Conservation (phyloP, 1,140 invertebrate genomes). For the Linepithema humile region DNA sequence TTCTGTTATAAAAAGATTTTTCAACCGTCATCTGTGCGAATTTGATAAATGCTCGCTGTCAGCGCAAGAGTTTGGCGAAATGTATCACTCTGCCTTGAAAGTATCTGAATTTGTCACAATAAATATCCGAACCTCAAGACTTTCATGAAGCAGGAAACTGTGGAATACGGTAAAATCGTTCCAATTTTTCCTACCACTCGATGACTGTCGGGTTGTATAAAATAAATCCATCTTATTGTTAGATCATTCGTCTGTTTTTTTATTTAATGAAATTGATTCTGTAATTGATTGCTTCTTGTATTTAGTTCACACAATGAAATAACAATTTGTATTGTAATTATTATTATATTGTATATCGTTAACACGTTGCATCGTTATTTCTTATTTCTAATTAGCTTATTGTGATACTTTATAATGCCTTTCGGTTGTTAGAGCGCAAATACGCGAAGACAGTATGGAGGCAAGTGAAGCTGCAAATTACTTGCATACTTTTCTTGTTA, state of each 20-base stretch:
- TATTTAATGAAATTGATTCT: neutral
- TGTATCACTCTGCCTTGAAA: neutral
- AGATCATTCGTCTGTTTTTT: neutral
- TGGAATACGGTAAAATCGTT: neutral
- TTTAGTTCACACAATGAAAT: too few species aligned
- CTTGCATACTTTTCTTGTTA: slow-evolving; percentile 44
- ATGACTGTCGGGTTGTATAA: neutral
- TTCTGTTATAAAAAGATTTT: neutral
- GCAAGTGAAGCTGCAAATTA: slow-evolving; percentile 17
- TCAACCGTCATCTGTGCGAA: neutral
- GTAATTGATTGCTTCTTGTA: neutral
- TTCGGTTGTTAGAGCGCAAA: neutral
- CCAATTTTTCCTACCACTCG: too few species aligned
- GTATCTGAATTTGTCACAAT: neutral
- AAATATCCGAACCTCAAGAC: neutral
- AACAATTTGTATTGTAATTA: too few species aligned
- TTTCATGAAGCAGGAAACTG: neutral
- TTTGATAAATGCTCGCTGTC: neutral
- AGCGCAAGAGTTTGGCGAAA: neutral
- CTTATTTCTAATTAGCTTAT: neutral
- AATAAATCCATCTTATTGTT: neutral
- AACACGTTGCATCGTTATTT: neutral
- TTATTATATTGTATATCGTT: neutral
- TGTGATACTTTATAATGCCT: slow-evolving; percentile 12
- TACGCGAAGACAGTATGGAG: neutral